Conservation (phyloP, 53 echinoderm and acorn worm species). For the Henricia sp. region DNA sequence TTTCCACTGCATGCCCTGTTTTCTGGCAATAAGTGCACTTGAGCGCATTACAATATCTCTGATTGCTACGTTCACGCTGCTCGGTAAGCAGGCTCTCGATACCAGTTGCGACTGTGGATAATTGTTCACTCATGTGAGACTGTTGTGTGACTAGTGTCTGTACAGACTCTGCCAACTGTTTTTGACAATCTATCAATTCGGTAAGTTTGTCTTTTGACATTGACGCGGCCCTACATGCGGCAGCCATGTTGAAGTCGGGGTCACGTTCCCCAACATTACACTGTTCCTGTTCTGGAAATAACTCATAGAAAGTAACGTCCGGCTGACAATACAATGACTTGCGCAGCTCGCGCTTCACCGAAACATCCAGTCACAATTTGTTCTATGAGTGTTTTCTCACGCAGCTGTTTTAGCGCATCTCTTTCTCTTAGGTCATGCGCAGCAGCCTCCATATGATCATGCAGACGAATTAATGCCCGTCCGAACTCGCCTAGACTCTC, state of each 20-base stretch:
- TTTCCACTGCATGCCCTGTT: background rate
- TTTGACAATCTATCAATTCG: background rate
- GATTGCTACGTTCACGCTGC: background rate
- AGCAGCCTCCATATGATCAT: constrained; percentile 13
- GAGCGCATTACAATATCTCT: background rate
- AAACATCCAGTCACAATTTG: constrained; percentile 61
- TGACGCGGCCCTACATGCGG: background rate
- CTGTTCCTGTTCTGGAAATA: constrained; percentile 8
- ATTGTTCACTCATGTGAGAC: background rate
- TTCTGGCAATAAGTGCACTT: constrained; percentile 11
- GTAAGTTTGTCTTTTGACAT: background rate
- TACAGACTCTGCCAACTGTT: background rate
- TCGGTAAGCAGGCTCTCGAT: background rate
- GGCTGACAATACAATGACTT: background rate
- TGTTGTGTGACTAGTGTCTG: constrained; percentile 8
- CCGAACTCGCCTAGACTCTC: background rate
- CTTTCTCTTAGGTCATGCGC: background rate
- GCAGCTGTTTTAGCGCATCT: background rate
- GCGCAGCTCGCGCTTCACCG: constrained; percentile 59
- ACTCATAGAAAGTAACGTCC: constrained; percentile 5
- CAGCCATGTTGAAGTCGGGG: background rate
- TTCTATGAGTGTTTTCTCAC: constrained; percentile 17
- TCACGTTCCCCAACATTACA: background rate
- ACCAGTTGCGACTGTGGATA: background rate
- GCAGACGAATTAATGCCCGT: background rate